Conservation (phyloP, 2,113 vertebrate species). For the Amazona vittata region DNA sequence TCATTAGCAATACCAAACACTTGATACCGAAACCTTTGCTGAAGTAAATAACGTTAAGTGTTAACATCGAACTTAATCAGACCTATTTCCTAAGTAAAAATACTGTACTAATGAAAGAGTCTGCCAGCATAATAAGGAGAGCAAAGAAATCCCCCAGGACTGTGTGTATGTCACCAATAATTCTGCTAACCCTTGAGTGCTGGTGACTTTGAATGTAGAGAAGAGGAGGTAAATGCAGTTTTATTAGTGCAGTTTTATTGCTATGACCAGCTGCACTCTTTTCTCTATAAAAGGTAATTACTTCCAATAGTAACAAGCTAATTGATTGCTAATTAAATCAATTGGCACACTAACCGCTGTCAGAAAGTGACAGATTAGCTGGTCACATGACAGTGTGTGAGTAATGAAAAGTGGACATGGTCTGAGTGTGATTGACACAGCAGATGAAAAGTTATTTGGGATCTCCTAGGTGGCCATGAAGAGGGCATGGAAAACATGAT, state of each 20-base stretch:
- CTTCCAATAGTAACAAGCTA: conserved; percentile 99
- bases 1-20: conserved; percentile 15
- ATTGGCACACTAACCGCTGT: conserved; percentile 93
- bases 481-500: conserved; percentile 85
- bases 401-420: conserved; percentile 87
- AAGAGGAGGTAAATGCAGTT: conserved; percentile 76
- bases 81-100: conserved; percentile 50
- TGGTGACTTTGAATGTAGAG: conserved; percentile 66
- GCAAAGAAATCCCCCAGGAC: conserved; percentile 80
- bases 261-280: conserved; percentile 95
- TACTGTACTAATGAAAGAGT: conserved; percentile 57
- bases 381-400: conserved; percentile 80
- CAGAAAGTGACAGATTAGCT: conserved; percentile 93
- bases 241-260: conserved; percentile 89
- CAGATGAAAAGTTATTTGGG: conserved; percentile 82
- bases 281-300: conserved; percentile 99
- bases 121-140: conserved; percentile 73
- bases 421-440: conserved; percentile 82
- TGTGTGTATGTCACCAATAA: conserved; percentile 82
- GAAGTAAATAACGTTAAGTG: conserved; percentile 50
- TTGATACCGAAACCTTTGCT: background rate
- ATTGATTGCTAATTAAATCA: conserved; percentile 99
- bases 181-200: conserved; percentile 77
- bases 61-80: conserved; percentile 51
- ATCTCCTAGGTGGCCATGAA: conserved; percentile 83